These are phyloP conservation scores for Grallaria varia DNA, from an alignment of 2,113 vertebrate species.

Conservation along the genomic window DNA sequence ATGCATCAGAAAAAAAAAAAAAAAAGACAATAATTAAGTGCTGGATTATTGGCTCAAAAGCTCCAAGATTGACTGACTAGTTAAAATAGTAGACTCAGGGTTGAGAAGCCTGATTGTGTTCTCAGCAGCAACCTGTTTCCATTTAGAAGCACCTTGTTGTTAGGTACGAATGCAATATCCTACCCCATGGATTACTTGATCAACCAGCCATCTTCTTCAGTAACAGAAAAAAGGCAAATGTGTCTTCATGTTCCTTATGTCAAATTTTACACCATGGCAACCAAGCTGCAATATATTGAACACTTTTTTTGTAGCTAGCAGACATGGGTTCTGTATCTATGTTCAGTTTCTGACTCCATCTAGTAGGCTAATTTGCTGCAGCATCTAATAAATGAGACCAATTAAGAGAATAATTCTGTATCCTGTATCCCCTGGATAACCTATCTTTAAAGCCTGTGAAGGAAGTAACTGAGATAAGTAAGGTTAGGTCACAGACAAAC, in stretches of 20 bases:
- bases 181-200: not conserved
- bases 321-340: not conserved
- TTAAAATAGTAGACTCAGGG: not conserved
- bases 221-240: not conserved
- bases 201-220: not conserved
- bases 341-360: not conserved
- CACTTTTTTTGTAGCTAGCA: not conserved
- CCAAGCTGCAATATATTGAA: not conserved
- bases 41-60: not conserved
- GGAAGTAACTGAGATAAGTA: not conserved
- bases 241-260: not conserved
- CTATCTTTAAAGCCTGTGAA: not conserved
- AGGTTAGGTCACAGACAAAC: not conserved
- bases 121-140: not conserved
- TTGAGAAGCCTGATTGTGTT: not conserved
- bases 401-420: not conserved
- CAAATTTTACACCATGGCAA: not conserved
- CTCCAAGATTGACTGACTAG: not conserved
- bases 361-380: not conserved
- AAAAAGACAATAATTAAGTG: not conserved
- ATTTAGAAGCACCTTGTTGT: not conserved
- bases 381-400: not conserved
- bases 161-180: not conserved
- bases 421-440: not conserved
- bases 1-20: not conserved